Evolutionary conservation across 1,140 invertebrate genomes (phyloP).

Genomic region (Zelostemma sp.): DNA sequence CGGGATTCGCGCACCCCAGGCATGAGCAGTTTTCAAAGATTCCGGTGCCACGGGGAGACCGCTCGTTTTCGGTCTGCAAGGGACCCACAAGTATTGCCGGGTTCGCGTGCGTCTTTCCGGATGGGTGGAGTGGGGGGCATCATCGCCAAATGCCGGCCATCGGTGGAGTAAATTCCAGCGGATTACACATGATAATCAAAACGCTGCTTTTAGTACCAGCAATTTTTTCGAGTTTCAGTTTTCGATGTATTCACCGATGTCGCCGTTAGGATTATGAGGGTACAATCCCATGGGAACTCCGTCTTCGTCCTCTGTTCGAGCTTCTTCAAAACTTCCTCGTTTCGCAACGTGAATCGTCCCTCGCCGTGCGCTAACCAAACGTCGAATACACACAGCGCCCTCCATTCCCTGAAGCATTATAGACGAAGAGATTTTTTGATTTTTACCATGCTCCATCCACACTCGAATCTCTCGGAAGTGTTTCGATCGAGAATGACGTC

Average conservation of each 20-base stretch:
- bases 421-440: slow-evolving; percentile 79
- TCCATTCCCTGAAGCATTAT: slow-evolving; percentile 93
- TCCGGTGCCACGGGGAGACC: slow-evolving; percentile 88
- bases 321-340: slow-evolving; percentile 69
- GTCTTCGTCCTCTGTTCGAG: slow-evolving; percentile 83
- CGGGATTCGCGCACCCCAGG: slow-evolving; percentile 76
- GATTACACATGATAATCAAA: slow-evolving; percentile 77
- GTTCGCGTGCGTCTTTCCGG: slow-evolving; percentile 89
- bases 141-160: slow-evolving; percentile 95
- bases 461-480: slow-evolving; percentile 90
- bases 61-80: slow-evolving; percentile 70
- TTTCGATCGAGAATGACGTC: slow-evolving; percentile 89
- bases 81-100: slow-evolving; percentile 89
- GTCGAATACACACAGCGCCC: slow-evolving; percentile 83
- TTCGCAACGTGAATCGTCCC: slow-evolving; percentile 80
- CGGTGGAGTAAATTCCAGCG: slow-evolving; percentile 87
- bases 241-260: slow-evolving; percentile 72
- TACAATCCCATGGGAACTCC: slow-evolving; percentile 83
- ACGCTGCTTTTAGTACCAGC: no score
- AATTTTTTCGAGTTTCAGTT: no score
- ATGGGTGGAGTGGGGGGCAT: no score
- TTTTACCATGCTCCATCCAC: slow-evolving; percentile 87
- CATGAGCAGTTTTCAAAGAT: slow-evolving; percentile 94
- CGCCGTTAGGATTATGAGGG: slow-evolving; percentile 96
- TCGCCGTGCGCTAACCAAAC: slow-evolving; percentile 99